phyloP scores from a whole-genome alignment of 1,140 invertebrate genomes.

The Amphibalanus amphitrite region DNA sequence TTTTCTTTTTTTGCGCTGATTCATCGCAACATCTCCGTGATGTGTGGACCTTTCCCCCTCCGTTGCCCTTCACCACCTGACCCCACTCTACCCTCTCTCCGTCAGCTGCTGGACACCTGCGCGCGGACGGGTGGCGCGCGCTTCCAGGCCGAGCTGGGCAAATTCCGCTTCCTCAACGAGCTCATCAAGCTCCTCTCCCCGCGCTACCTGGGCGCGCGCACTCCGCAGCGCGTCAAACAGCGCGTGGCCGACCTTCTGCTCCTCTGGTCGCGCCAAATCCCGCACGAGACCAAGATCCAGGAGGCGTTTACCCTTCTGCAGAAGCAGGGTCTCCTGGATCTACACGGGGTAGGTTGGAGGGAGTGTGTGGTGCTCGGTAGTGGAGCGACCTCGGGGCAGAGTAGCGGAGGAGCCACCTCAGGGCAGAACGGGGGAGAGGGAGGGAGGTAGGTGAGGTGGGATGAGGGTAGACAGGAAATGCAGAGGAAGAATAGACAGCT shows the following conservation, averaged over 20 bases:
- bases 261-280: conserved; percentile 52
- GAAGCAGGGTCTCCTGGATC: conserved; percentile 56
- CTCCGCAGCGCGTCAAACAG: conserved; percentile 58
- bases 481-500: too few species aligned
- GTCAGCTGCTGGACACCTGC: conserved; percentile 61
- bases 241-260: conserved; percentile 67
- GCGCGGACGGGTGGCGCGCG: conserved; percentile 63
- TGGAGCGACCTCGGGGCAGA: too few species aligned
- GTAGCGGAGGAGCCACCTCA: neutral
- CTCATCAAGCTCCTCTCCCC: conserved; percentile 91
- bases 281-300: conserved; percentile 53
- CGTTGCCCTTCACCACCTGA: neutral
- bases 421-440: too few species aligned
- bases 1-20: too few species aligned
- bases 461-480: too few species aligned
- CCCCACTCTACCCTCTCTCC: neutral
- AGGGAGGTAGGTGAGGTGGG: too few species aligned
- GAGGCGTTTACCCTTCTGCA: conserved; percentile 91
- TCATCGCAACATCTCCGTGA: too few species aligned
- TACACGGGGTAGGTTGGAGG: neutral
- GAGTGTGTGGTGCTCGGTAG: too few species aligned
- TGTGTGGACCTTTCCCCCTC: neutral
- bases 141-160: conserved; percentile 83
- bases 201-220: conserved; percentile 76
- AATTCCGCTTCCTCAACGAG: conserved; percentile 92